Base-by-base conservation (phyloP, 2,797 vertebrate genomes). In the Pipistrellus pipistrellus region DNA sequence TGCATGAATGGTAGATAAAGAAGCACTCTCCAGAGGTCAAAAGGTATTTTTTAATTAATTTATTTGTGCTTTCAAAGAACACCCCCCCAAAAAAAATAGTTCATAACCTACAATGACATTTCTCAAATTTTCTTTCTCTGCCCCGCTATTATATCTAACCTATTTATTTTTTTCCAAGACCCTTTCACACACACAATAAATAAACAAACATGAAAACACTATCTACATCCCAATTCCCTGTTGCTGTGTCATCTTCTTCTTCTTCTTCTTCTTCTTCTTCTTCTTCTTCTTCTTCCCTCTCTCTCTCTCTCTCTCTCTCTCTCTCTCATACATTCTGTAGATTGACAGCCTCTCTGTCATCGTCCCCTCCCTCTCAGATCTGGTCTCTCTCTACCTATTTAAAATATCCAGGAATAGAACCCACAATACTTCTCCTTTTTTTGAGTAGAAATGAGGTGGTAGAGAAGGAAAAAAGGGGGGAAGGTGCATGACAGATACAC, bases 21-120 rank as follows among this genome's bases (percentile, higher is more conserved):
- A 83, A 94, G 77, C 35, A 51, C 78, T 83, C 73, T 55, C 32
- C 32, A 87, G 13, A 71, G 8, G 23, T 25, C 53, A 66, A 85
- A 75, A 75, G 55, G 32, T 76, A 80, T 71, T 77, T 87, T 94
- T 93, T 32, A 69, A 88, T 88, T 90, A 81, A 82, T 76, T 90
- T 84, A 76, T 90, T 27, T 93, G 53, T 89, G 46, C 86, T 93
- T 95, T 81, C 59, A 84, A 89, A 95, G n/a, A 82, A 83, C 9
- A 69, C 27, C 75, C 27, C 78, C 38, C 38, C 6, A 6, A 41
- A 76, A 72, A 9, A 82, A 81, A 35, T 30, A 59, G 44, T 86
- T 93, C 69, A 44, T 76, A 83, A 90, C 41, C 44, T 88, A 93
- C 48, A 59, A 69, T 75, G 44, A 38, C 10, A 83, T 83, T 90